These are phyloP conservation scores for Nicator chloris DNA, from an alignment of 2,113 vertebrate species.

Conservation along the genomic window DNA sequence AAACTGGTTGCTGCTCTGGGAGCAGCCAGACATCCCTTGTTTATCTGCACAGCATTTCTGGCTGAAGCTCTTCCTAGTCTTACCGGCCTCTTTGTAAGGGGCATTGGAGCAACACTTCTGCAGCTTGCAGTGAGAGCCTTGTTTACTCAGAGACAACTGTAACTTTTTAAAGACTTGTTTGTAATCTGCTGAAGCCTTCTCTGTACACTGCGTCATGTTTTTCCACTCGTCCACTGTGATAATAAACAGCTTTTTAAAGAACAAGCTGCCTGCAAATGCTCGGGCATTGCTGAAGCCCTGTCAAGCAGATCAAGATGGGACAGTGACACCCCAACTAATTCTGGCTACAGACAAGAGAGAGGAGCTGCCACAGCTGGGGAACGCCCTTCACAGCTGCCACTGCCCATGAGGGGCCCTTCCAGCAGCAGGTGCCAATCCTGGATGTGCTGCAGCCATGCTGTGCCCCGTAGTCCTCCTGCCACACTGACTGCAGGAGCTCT, in stretches of 20 bases:
- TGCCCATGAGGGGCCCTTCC: not conserved
- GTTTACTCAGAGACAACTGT: not conserved
- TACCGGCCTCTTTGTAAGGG: not conserved
- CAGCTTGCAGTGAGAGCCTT: not conserved
- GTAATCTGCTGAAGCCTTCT: not conserved
- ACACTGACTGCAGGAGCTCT: not conserved
- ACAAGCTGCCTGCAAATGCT: not conserved
- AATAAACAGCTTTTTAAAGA: slow-evolving; percentile 20
- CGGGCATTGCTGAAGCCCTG: not conserved
- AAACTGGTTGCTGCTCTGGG: not conserved
- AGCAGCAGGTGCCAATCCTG: not conserved
- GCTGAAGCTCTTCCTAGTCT: not conserved
- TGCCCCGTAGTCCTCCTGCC: no score
- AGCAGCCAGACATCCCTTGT: not conserved
- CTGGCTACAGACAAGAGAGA: not conserved
- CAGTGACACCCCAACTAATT: not conserved
- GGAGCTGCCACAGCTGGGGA: not conserved
- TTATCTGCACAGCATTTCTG: not conserved
- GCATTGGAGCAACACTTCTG: not conserved
- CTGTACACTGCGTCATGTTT: fast-evolving
- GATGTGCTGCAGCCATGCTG: not conserved
- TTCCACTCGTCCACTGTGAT: not conserved
- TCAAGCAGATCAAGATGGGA: not conserved
- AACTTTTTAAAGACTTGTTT: not conserved
- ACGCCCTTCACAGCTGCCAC: not conserved